Percentiles rank a stretch among this genome's conserved stretches.
These are phyloP conservation scores for Sebastes matsubarae DNA, from an alignment of 2,797 vertebrate species.

Conservation along the genomic window DNA sequence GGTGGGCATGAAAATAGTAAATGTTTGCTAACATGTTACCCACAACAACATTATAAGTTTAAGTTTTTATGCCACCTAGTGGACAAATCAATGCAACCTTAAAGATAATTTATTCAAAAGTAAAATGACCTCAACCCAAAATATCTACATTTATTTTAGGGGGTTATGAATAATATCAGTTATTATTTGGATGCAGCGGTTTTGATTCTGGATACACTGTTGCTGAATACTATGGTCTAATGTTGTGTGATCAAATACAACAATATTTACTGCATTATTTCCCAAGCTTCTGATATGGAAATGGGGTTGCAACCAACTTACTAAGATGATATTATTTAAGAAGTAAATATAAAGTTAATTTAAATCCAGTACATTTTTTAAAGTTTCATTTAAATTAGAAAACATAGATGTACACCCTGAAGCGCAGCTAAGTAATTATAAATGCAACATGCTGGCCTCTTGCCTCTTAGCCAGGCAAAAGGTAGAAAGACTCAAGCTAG, in stretches of 20 bases:
- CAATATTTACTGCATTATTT: neutral
- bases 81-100: neutral
- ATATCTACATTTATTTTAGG: neutral
- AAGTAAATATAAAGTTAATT: neutral
- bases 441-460: too few species aligned
- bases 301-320: neutral
- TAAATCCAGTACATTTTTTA: rapidly evolving
- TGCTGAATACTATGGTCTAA: neutral
- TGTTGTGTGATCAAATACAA: neutral
- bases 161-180: neutral
- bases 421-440: too few species aligned
- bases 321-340: neutral
- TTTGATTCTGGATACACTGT: too few species aligned
- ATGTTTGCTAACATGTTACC: neutral
- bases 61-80: neutral
- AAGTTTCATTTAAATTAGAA: neutral
- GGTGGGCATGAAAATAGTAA: neutral
- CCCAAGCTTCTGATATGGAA: neutral
- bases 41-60: too few species aligned
- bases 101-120: neutral
- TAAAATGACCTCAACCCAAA: neutral
- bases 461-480: too few species aligned
- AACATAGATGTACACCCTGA: neutral
- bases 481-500: too few species aligned
- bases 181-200: neutral